phyloP scores from a whole-genome alignment of 2,113 vertebrate genomes.

The Rhizomys pruinosus region DNA sequence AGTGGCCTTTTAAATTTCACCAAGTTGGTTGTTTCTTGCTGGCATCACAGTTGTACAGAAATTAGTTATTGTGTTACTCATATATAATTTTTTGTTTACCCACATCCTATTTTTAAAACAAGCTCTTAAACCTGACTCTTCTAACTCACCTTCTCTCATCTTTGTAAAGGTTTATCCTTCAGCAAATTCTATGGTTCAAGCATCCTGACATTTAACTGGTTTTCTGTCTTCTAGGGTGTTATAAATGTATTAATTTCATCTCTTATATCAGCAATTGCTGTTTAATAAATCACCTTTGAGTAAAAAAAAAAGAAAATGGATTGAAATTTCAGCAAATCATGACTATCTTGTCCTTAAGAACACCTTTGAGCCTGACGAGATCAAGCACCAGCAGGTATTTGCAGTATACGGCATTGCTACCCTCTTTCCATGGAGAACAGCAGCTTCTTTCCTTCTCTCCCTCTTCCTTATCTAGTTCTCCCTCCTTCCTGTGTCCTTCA shows the following conservation, averaged over 20 bases:
- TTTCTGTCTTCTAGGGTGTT: neutral
- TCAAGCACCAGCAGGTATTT: neutral
- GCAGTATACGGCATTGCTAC: neutral
- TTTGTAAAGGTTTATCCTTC: neutral
- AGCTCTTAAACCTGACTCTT: neutral
- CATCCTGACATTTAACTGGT: neutral
- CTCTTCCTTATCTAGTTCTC: neutral
- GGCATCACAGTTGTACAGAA: neutral
- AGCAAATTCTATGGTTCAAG: neutral
- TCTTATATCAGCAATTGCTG: neutral
- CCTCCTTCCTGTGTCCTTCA: neutral
- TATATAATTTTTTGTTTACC: neutral
- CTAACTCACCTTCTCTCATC: neutral
- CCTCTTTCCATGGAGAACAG: neutral
- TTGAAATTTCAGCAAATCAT: neutral
- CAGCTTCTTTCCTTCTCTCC: fast-evolving
- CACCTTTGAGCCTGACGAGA: neutral
- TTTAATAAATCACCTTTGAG: constrained; percentile 24
- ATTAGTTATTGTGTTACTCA: neutral
- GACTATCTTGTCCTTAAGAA: neutral
- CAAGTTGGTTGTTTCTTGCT: neutral
- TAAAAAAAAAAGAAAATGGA: no score
- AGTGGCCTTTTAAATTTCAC: neutral
- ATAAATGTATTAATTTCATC: neutral
- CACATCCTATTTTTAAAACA: neutral